These are phyloP conservation scores for Oceanodroma leucorhoa DNA, from an alignment of 2,797 vertebrate species.

Conservation along the genomic window DNA sequence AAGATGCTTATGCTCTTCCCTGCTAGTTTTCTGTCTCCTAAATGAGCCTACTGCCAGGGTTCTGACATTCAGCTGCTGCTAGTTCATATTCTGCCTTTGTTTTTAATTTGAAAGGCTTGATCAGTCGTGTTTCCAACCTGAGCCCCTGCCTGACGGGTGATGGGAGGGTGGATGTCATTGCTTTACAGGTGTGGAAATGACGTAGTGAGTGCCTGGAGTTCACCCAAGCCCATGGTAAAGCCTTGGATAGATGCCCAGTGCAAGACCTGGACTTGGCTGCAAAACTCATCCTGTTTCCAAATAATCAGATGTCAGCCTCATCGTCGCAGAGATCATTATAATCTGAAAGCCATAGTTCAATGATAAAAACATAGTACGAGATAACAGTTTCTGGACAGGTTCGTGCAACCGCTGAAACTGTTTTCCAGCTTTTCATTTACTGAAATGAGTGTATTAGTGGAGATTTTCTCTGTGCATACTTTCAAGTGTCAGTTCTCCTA, in stretches of 20 bases:
- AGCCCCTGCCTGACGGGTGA: background rate
- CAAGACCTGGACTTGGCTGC: background rate
- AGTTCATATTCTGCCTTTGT: background rate
- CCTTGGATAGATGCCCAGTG: background rate
- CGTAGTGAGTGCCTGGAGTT: background rate
- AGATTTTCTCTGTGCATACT: background rate
- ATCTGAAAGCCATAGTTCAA: background rate
- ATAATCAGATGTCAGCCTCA: background rate
- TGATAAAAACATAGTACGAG: background rate
- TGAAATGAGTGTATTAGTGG: background rate
- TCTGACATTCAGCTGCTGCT: background rate
- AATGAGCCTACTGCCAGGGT: fast-evolving
- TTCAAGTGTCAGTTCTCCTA: background rate
- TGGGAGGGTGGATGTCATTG: background rate
- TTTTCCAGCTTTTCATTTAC: background rate
- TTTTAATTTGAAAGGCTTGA: background rate
- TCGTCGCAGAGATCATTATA: fast-evolving
- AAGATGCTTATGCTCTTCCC: background rate
- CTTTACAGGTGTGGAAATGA: background rate
- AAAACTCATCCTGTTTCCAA: background rate
- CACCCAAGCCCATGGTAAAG: background rate
- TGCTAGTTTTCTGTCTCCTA: background rate
- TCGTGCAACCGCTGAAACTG: fast-evolving
- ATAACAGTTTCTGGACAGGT: background rate
- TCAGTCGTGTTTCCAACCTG: background rate